phyloP scores from a whole-genome alignment of 2,888 invertebrate species.

The Biston stratarius region DNA sequence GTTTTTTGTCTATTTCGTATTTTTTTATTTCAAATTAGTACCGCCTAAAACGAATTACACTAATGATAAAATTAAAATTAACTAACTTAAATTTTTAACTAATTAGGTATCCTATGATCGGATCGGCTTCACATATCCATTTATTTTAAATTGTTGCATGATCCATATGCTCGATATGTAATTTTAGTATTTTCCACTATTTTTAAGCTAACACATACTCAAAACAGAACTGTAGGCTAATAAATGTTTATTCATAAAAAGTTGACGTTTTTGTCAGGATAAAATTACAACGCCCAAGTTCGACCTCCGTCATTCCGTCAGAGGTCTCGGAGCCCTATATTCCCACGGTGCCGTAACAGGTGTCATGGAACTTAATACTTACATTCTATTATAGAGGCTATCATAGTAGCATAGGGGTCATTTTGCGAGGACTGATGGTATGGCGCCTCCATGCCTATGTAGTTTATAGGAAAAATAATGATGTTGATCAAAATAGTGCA shows the following conservation, averaged over 20 bases:
- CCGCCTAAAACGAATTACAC: no score
- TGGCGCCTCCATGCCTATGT: conserved; percentile 13
- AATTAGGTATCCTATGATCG: no score
- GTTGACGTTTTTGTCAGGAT: not conserved
- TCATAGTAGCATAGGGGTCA: not conserved
- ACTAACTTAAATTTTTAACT: no score
- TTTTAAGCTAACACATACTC: no score
- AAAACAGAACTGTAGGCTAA: no score
- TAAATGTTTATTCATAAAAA: conserved; percentile 11
- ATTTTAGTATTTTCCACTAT: no score
- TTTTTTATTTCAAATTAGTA: no score
- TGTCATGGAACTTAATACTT: conserved; percentile 46
- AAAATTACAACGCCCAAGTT: conserved; percentile 15
- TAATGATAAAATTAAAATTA: no score
- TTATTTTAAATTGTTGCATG: no score
- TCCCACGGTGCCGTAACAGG: conserved; percentile 71
- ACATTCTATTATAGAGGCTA: conserved; percentile 23
- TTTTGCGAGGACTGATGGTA: conserved; percentile 17
- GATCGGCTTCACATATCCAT: no score
- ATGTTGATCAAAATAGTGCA: not conserved
- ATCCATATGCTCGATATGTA: no score
- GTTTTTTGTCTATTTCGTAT: no score
- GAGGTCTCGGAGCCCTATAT: conserved; percentile 45
- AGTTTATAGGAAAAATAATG: conserved; percentile 20
- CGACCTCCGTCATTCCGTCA: conserved; percentile 48